Evolutionary conservation across 2,113 vertebrate species (phyloP).

Genomic region (crab-eating macaque (Macaca fascicularis)): DNA sequence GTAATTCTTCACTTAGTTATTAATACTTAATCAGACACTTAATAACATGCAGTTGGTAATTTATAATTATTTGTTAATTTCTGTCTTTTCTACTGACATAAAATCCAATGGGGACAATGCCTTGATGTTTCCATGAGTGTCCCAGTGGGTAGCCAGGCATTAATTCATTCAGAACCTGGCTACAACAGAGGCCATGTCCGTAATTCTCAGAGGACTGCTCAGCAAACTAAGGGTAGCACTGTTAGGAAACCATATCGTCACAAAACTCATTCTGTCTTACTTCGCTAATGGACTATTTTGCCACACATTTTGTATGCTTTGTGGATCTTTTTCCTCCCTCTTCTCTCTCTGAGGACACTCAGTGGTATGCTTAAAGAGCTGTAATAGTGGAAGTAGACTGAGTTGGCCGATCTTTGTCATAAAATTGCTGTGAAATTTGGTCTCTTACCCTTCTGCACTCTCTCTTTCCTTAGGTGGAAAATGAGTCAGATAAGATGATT

Average conservation of each 20-base stretch:
- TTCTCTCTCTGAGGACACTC: not conserved
- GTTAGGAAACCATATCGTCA: not conserved
- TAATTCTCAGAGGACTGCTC: not conserved
- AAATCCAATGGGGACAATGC: not conserved
- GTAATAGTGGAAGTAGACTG: not conserved
- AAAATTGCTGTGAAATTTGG: not conserved
- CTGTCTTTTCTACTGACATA: not conserved
- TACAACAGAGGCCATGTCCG: no score
- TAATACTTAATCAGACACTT: not conserved
- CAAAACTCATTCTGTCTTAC: not conserved
- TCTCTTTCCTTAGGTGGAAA: not conserved
- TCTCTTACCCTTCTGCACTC: not conserved
- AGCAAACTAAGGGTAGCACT: not conserved
- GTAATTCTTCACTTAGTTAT: not conserved
- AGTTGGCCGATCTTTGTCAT: not conserved
- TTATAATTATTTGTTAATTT: not conserved
- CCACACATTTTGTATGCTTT: not conserved
- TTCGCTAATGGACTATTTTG: not conserved
- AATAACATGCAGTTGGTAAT: not conserved
- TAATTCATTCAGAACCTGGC: not conserved
- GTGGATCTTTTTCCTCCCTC: not conserved
- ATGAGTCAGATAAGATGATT: not conserved
- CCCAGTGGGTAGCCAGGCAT: not conserved
- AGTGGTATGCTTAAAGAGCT: not conserved
- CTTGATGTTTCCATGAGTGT: accelerated